Percentiles rank a stretch among this genome's conserved stretches.
These are phyloP conservation scores for Drosophila repleta DNA, from an alignment of 1,140 invertebrate genomes.

Conservation along the genomic window DNA sequence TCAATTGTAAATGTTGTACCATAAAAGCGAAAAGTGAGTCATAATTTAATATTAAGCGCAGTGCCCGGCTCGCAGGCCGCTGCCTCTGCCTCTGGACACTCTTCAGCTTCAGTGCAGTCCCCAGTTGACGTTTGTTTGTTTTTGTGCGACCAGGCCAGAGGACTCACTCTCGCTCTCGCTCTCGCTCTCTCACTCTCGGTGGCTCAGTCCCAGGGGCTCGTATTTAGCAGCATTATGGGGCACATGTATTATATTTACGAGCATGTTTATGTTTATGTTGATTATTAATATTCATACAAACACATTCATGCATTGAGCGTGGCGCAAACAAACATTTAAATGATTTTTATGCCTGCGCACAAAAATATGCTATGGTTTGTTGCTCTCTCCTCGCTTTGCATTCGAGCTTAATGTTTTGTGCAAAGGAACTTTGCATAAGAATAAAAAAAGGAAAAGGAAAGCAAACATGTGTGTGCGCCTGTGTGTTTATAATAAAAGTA, in stretches of 20 bases:
- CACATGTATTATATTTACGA: slow-evolving; percentile 52
- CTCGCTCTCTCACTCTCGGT: background rate
- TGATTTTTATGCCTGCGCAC: slow-evolving; percentile 68
- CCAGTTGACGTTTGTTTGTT: slow-evolving; percentile 29
- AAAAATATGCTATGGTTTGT: slow-evolving; percentile 48
- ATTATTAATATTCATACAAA: slow-evolving; percentile 66
- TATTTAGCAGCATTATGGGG: slow-evolving; percentile 37
- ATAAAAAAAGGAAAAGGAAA: slow-evolving; percentile 8
- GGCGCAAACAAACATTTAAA: slow-evolving; percentile 68
- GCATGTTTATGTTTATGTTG: slow-evolving; percentile 48
- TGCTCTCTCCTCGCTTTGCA: slow-evolving; percentile 25
- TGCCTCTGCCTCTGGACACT: background rate
- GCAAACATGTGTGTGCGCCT: slow-evolving; percentile 13
- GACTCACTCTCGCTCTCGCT: background rate
- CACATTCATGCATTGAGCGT: slow-evolving; percentile 53
- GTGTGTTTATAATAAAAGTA: slow-evolving; percentile 53
- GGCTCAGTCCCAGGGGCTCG: background rate
- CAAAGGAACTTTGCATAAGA: slow-evolving; percentile 59
- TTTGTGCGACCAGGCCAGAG: slow-evolving; percentile 34
- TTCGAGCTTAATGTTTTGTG: slow-evolving; percentile 70
- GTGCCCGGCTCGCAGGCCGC: background rate
- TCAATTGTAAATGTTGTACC: slow-evolving; percentile 42
- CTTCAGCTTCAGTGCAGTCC: slow-evolving; percentile 14
- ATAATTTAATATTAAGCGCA: slow-evolving; percentile 52
- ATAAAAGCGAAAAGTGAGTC: slow-evolving; percentile 50